Conservation (phyloP, 2,888 invertebrate genomes). For the Euzophera pinguis region DNA sequence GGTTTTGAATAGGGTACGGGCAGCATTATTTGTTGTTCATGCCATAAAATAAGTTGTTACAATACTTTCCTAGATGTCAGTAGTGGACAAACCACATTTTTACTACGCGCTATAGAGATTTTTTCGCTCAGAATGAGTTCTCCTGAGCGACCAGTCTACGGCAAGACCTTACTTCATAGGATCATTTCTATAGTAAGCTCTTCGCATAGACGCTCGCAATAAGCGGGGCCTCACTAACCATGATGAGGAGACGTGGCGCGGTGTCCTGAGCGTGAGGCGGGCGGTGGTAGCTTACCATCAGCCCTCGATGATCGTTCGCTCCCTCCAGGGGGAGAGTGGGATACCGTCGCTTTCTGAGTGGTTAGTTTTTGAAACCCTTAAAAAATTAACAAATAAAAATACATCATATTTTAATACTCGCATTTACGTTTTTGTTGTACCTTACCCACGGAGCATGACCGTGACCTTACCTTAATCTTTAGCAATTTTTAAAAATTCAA, state of each 20-base stretch:
- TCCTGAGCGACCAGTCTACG: neutral
- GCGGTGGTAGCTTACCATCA: neutral
- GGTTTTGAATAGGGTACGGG: too few species aligned
- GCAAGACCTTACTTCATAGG: neutral
- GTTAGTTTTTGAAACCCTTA: constrained; percentile 9
- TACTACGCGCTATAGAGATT: neutral
- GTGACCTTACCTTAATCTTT: too few species aligned
- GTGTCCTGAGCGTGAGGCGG: constrained; percentile 3
- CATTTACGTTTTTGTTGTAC: too few species aligned
- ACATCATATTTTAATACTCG: too few species aligned
- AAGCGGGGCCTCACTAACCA: neutral
- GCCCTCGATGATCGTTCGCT: constrained; percentile 3
- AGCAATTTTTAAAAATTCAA: too few species aligned
- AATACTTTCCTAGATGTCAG: neutral
- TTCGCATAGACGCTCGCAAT: constrained; percentile 1
- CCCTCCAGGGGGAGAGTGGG: neutral
- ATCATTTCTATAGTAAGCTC: neutral
- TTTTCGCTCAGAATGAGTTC: neutral
- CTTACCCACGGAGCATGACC: too few species aligned
- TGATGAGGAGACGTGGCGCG: constrained; percentile 1
- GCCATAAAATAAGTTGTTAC: too few species aligned
- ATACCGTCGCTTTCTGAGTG: constrained; percentile 8
- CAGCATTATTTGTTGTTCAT: too few species aligned
- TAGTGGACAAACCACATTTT: too few species aligned
- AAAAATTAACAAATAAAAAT: neutral